phyloP scores from a whole-genome alignment of 2,888 invertebrate genomes.

The Luperina nickerlii region DNA sequence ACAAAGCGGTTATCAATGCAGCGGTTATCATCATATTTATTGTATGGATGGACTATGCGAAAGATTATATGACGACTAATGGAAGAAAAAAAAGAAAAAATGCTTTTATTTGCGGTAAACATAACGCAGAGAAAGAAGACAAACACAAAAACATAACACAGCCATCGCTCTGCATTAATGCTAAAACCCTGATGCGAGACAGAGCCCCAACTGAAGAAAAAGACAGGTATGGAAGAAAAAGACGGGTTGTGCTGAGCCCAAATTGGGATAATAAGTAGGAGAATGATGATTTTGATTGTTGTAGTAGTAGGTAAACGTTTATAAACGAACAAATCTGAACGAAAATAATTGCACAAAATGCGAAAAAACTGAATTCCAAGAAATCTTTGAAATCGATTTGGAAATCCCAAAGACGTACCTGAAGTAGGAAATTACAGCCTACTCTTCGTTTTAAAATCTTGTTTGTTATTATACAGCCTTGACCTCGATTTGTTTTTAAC shows the following conservation, averaged over 20 bases:
- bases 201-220: too few species aligned
- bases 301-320: not conserved
- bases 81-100: not conserved
- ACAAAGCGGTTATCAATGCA: not conserved
- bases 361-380: not conserved
- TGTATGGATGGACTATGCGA: not conserved
- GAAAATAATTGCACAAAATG: not conserved
- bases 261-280: too few species aligned
- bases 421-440: not conserved
- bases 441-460: too few species aligned
- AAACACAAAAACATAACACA: not conserved
- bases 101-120: too few species aligned
- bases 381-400: not conserved
- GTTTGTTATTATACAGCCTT: too few species aligned
- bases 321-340: not conserved
- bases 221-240: too few species aligned
- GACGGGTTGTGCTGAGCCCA: too few species aligned
- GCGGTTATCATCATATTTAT: not conserved
- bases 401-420: not conserved
- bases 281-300: not conserved
- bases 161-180: too few species aligned
- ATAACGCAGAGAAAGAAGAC: not conserved
- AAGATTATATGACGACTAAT: not conserved
- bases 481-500: too few species aligned
- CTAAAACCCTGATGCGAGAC: too few species aligned